Evolutionary conservation across 2,113 vertebrate species (phyloP).

Genomic region (Anser cygnoides): DNA sequence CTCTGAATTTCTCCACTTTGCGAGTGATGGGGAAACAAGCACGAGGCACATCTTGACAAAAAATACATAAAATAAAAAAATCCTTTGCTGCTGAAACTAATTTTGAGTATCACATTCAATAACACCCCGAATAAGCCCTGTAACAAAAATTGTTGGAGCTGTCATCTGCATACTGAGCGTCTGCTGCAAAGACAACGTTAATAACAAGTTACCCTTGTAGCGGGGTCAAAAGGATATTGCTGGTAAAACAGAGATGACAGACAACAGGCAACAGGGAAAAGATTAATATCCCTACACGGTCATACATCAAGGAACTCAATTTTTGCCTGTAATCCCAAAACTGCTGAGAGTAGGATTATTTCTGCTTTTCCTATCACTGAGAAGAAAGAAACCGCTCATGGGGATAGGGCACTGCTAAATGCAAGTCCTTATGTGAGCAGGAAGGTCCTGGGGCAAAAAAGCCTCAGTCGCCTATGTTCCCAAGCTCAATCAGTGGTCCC

Average conservation of each 20-base stretch:
- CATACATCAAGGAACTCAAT: conserved; percentile 66
- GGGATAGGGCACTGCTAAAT: conserved; percentile 37
- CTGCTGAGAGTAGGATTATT: conserved; percentile 69
- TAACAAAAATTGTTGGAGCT: conserved; percentile 52
- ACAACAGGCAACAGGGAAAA: conserved; percentile 55
- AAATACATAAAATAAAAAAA: background rate
- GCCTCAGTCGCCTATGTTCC: background rate
- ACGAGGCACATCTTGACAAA: accelerated
- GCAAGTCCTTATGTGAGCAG: background rate
- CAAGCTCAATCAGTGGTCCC: background rate
- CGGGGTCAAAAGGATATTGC: conserved; percentile 51
- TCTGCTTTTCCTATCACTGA: conserved; percentile 43
- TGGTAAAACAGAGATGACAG: conserved; percentile 52
- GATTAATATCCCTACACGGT: conserved; percentile 59
- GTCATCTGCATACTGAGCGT: conserved; percentile 31
- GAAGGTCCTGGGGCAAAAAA: background rate
- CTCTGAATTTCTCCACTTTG: background rate
- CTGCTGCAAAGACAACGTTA: background rate
- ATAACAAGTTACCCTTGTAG: conserved; percentile 46
- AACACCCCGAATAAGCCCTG: conserved; percentile 8
- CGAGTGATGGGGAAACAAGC: conserved; percentile 9
- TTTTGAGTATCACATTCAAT: background rate
- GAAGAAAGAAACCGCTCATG: conserved; percentile 15
- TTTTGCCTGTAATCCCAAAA: conserved; percentile 67
- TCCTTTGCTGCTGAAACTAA: conserved; percentile 8